Evolutionary conservation across 2,113 vertebrate genomes (phyloP).

Genomic region (Mesitornis unicolor): DNA sequence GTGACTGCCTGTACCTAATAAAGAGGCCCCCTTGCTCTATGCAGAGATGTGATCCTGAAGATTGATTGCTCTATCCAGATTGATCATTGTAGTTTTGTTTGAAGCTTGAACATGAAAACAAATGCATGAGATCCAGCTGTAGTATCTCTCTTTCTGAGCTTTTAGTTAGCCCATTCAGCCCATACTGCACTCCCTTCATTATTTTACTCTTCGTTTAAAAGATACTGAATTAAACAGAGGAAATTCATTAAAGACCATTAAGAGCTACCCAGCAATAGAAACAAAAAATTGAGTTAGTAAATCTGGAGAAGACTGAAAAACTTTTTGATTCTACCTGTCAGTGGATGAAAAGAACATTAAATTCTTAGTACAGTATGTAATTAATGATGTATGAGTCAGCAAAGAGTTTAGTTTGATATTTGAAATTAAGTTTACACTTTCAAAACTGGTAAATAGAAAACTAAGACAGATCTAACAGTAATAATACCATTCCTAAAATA

Average conservation of each 20-base stretch:
- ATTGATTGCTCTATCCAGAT: not conserved
- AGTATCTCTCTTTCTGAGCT: not conserved
- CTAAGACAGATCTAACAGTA: not conserved
- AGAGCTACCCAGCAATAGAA: not conserved
- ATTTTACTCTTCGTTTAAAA: not conserved
- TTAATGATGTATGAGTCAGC: not conserved
- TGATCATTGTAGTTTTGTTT: not conserved
- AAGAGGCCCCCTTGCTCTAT: not conserved
- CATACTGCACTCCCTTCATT: accelerated
- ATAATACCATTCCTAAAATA: not conserved
- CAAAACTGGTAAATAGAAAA: not conserved
- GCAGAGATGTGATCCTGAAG: not conserved
- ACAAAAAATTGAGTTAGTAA: not conserved
- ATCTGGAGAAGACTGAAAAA: not conserved
- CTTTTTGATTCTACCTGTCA: not conserved
- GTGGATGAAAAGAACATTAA: not conserved
- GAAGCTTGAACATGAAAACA: not conserved
- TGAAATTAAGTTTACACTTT: not conserved
- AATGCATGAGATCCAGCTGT: not conserved
- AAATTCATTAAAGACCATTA: not conserved
- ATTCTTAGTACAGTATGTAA: not conserved
- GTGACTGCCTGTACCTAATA: not conserved
- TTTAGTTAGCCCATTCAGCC: not conserved
- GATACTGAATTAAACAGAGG: not conserved
- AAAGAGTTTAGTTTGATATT: not conserved